Evolutionary conservation across 64 coral and sea anemone genomes (phyloP).

Genomic region (Exaiptasia diaphana): DNA sequence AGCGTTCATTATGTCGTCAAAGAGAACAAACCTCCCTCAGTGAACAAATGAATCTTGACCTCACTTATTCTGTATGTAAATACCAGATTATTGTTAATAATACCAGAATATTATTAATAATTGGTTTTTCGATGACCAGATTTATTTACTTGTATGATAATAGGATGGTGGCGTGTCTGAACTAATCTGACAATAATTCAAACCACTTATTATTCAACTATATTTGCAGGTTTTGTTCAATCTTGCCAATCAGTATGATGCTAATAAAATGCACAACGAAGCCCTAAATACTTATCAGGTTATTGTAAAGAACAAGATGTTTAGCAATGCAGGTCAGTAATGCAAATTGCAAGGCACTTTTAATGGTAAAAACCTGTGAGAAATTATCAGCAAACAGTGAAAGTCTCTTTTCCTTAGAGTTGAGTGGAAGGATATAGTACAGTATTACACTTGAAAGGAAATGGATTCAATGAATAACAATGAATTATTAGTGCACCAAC

Average conservation of each 20-base stretch:
- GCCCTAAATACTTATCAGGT: slow-evolving; percentile 96
- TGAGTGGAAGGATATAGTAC: not conserved
- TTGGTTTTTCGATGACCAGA: not conserved
- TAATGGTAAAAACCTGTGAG: too few species aligned
- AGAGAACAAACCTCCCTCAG: slow-evolving; percentile 86
- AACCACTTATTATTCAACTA: too few species aligned
- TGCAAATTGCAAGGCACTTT: too few species aligned
- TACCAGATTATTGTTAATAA: not conserved
- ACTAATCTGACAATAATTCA: too few species aligned
- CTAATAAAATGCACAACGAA: slow-evolving; percentile 86
- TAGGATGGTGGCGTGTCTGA: not conserved
- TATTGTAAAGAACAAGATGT: slow-evolving; percentile 99
- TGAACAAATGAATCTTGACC: slow-evolving; percentile 91
- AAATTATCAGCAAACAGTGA: too few species aligned
- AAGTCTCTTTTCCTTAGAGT: not conserved
- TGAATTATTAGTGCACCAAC: too few species aligned
- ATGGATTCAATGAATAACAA: too few species aligned
- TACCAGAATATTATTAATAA: not conserved
- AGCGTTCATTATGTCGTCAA: slow-evolving; percentile 82
- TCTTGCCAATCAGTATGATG: slow-evolving; percentile 89
- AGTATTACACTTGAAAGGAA: not conserved
- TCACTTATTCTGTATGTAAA: slow-evolving; percentile 94
- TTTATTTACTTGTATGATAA: not conserved
- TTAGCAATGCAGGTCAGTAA: slow-evolving; percentile 88
- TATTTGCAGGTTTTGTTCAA: slow-evolving; percentile 97